Evolutionary conservation across 2,797 vertebrate species (phyloP).

Genomic region (Channallabes apus): DNA sequence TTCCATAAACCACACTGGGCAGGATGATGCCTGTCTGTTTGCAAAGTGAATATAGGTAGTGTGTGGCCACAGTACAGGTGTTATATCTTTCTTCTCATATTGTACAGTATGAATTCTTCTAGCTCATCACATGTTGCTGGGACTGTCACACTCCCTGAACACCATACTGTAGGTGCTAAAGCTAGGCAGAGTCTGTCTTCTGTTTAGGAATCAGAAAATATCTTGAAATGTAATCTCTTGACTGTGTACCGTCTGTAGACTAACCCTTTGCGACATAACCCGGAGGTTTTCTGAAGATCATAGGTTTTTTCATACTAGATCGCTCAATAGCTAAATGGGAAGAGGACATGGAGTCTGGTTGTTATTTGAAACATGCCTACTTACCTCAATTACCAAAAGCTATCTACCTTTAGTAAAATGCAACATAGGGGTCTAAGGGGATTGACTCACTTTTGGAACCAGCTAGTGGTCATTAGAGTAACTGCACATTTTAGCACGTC

Average conservation of each 20-base stretch:
- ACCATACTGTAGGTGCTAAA: neutral
- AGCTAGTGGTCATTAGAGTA: too few species aligned
- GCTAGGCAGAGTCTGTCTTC: neutral
- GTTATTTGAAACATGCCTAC: too few species aligned
- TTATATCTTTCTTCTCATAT: neutral
- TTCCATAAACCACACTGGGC: neutral
- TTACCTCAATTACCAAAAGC: too few species aligned
- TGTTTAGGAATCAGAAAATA: neutral
- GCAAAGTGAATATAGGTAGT: neutral
- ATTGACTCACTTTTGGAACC: too few species aligned
- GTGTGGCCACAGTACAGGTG: neutral
- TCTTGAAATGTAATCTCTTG: neutral
- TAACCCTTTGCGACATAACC: too few species aligned
- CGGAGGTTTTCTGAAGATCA: too few species aligned
- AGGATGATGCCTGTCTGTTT: neutral
- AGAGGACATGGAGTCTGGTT: too few species aligned
- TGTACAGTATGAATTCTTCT: neutral
- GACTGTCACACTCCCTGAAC: neutral
- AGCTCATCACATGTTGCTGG: neutral
- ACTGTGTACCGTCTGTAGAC: neutral
- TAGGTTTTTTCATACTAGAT: too few species aligned
- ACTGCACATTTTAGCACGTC: too few species aligned
- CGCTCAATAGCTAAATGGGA: too few species aligned
- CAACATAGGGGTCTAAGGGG: too few species aligned
- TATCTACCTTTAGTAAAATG: too few species aligned